Percentiles rank a stretch among this genome's conserved stretches.
Conservation (phyloP, 2,888 invertebrate genomes). For the Rhingia rostrata region DNA sequence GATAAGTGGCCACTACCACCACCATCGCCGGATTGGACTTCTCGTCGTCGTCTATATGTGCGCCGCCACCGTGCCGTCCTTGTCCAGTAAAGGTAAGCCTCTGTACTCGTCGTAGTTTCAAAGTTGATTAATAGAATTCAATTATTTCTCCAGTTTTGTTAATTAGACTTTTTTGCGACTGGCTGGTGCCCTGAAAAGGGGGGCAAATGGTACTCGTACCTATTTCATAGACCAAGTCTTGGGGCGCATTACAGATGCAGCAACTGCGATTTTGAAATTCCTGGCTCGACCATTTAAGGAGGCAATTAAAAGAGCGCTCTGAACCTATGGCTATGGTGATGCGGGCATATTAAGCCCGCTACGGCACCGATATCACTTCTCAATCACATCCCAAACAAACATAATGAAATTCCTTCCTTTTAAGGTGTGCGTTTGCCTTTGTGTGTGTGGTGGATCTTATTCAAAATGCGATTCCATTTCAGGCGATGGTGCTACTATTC, state of each 20-base stretch:
- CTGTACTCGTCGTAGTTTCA: constrained; percentile 34
- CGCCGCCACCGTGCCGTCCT: constrained; percentile 13
- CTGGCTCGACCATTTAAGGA: constrained; percentile 67
- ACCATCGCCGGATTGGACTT: not conserved
- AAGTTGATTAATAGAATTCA: constrained; percentile 74
- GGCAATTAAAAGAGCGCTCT: constrained; percentile 65
- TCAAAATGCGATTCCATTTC: constrained; percentile 43
- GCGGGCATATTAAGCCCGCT: constrained; percentile 27
- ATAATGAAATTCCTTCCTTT: constrained; percentile 70
- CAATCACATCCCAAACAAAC: constrained; percentile 33
- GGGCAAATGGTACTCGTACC: not conserved
- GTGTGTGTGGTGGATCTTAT: constrained; percentile 32
- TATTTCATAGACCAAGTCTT: constrained; percentile 56
- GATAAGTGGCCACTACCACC: constrained; percentile 59
- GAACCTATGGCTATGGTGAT: constrained; percentile 24
- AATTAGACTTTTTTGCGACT: constrained; percentile 61
- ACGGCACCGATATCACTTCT: constrained; percentile 37
- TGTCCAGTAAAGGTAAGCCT: not conserved
- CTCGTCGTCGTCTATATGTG: not conserved
- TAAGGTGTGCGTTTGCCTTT: constrained; percentile 27
- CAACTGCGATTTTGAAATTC: constrained; percentile 66
- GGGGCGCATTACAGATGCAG: constrained; percentile 55
- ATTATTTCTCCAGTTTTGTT: constrained; percentile 73
- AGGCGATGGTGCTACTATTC: not conserved
- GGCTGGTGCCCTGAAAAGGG: constrained; percentile 49